A percentile compares a stretch with the other conserved stretches of the same genome.
phyloP scores from a whole-genome alignment of 35 echinoderm and acorn worm species.

The Strongylocentrotus purpuratus region DNA sequence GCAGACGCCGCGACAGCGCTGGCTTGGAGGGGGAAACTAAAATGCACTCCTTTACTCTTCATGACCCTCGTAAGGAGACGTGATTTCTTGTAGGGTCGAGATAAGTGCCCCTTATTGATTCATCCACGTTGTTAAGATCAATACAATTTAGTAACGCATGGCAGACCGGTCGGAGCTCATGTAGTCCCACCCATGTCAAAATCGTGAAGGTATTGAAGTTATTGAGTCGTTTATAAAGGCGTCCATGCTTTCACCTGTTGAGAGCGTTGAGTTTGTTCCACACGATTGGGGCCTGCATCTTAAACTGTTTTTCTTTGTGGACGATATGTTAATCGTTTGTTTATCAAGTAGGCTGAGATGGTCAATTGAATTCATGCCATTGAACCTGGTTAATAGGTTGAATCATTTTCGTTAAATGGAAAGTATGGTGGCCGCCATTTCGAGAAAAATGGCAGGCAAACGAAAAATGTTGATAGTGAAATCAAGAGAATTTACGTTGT shows the following conservation, averaged over 20 bases:
- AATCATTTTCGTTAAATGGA: too few relatives aligned
- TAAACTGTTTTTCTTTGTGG: not conserved
- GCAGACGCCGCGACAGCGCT: not conserved
- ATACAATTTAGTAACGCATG: not conserved
- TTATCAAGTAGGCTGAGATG: not conserved
- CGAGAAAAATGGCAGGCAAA: too few relatives aligned
- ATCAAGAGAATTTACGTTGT: too few relatives aligned
- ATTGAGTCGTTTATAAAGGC: not conserved
- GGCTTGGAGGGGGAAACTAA: not conserved
- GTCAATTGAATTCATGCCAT: too few relatives aligned
- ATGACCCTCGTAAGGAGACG: not conserved
- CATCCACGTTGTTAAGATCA: not conserved
- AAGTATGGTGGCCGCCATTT: too few relatives aligned
- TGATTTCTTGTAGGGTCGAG: not conserved
- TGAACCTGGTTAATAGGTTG: too few relatives aligned
- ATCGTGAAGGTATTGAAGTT: not conserved
- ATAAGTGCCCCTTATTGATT: slow-evolving; percentile 11
- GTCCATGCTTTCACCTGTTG: not conserved
- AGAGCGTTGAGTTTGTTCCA: not conserved
- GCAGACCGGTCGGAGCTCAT: not conserved
- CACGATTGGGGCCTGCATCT: not conserved
- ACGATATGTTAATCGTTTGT: not conserved
- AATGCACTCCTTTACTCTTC: not conserved
- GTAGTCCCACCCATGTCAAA: not conserved
- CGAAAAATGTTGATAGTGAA: too few relatives aligned